Evolutionary conservation across 2,888 invertebrate genomes (phyloP).

Genomic region (Coronaproctus castanopsis): DNA sequence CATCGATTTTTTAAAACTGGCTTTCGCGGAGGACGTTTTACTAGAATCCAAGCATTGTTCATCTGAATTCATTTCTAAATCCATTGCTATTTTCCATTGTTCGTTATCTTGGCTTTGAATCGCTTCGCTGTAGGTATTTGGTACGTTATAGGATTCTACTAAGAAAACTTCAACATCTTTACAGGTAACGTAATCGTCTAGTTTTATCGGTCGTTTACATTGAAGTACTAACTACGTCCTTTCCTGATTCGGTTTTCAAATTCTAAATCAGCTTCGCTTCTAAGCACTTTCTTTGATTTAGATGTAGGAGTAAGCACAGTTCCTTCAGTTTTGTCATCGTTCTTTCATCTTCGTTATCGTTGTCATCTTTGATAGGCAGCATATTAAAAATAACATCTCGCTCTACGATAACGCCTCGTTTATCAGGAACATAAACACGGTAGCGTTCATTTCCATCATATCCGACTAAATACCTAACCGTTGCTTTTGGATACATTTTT

Average conservation of each 20-base stretch:
- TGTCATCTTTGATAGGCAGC: not conserved
- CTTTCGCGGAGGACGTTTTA: slow-evolving; percentile 19
- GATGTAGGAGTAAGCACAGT: too few relatives aligned
- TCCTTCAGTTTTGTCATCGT: too few relatives aligned
- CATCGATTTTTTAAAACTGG: slow-evolving; percentile 16
- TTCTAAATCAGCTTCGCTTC: too few relatives aligned
- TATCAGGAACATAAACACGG: slow-evolving; percentile 18
- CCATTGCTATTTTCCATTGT: slow-evolving; percentile 21
- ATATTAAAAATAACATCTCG: slow-evolving; percentile 21
- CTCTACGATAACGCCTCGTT: slow-evolving; percentile 2
- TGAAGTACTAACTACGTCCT: too few relatives aligned
- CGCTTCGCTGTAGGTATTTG: slow-evolving; percentile 12
- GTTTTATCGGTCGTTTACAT: not conserved
- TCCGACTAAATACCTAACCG: slow-evolving; percentile 18
- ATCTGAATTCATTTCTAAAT: slow-evolving; percentile 22
- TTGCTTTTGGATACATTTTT: slow-evolving; percentile 6
- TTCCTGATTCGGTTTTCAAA: too few relatives aligned
- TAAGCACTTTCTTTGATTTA: too few relatives aligned
- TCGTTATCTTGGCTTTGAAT: not conserved
- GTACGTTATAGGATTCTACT: slow-evolving; percentile 1
- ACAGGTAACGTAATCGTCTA: not conserved
- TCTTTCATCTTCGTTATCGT: not conserved
- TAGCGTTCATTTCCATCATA: slow-evolving; percentile 22
- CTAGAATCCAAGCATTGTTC: slow-evolving; percentile 23
- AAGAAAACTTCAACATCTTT: not conserved